Base-by-base conservation (phyloP, 2,797 vertebrate species). In the Arrhamphus sclerolepis region DNA sequence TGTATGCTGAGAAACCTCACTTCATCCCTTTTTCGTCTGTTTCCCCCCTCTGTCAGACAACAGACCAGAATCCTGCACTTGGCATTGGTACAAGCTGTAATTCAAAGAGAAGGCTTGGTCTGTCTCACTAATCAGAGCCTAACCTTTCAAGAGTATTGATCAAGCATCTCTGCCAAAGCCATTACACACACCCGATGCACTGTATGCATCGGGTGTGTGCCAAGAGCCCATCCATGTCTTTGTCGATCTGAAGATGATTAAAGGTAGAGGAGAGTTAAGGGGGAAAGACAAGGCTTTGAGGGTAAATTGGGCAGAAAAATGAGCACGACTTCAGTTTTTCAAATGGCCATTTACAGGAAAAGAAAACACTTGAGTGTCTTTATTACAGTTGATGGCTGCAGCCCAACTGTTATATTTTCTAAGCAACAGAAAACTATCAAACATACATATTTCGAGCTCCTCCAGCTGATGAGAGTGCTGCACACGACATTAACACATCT, bases 141-240 rank as follows among this genome's bases (percentile, higher is more conserved):
- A 72, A 82, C 76, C 86, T 84, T 89, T 85, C 72, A 66, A 83
- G 68, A 66, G 61, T 82, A 87, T 89, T 64, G 86, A 88, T 89
- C 81, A 77, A 44, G 73, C 48, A 40, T 55, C 71, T 63, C 75
- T 50, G 69, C 76, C 61, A 47, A 69, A 82, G 72, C 54, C 70
- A 71, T 81, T 81, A 77, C 57, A 53, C 56, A 71, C 66, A 72
- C 70, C 76, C 65, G 20, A 70, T 72, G 69, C 28, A 46, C 21
- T 39, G 4, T 0, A 16, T 73, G 72, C 40, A 57, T 38, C 19
- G 3, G 0, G 3, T 6, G 53, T 42, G 41, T 41, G 77, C 67
- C 75, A 75, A 41, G 48, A 48, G 47, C 20, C 46, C 52, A 1
- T 54, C 53, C 50, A 28, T 18, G 53, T 18, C 52, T 64, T 52